Percentiles rank a stretch among this genome's conserved stretches.
phyloP scores from a whole-genome alignment of 2,888 invertebrate genomes.

The Polyommatus icarus region DNA sequence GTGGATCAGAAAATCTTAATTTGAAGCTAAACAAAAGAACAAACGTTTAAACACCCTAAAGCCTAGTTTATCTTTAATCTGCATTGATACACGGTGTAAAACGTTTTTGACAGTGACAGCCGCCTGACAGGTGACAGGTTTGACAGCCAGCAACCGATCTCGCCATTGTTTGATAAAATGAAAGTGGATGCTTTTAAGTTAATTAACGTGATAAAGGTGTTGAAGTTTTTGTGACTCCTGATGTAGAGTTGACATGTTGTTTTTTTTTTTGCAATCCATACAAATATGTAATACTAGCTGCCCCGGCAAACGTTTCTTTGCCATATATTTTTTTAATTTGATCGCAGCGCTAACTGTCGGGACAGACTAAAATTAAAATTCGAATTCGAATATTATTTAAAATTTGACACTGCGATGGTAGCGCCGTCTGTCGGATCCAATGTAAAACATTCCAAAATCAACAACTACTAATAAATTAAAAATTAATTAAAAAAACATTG shows the following conservation, averaged over 20 bases:
- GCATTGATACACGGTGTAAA: neutral
- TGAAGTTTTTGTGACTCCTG: neutral
- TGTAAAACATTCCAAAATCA: too few species aligned
- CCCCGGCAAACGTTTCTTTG: too few species aligned
- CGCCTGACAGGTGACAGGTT: conserved; percentile 7
- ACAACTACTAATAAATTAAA: too few species aligned
- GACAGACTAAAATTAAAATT: too few species aligned
- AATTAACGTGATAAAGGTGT: conserved; percentile 11
- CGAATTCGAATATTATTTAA: too few species aligned
- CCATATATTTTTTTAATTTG: too few species aligned
- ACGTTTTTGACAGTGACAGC: conserved; percentile 1
- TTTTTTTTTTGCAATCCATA: neutral
- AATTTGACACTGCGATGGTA: too few species aligned
- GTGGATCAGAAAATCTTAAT: neutral
- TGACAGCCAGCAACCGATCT: neutral
- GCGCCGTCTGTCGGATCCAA: too few species aligned
- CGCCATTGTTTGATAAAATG: conserved; percentile 4
- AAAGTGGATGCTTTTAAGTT: conserved; percentile 24
- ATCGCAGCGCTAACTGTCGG: too few species aligned
- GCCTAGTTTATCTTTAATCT: conserved; percentile 8
- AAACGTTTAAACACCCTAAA: neutral
- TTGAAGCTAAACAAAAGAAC: neutral
- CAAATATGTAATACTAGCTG: too few species aligned
- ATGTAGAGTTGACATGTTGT: neutral
- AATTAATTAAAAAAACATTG: too few species aligned